Evolutionary conservation across 2,888 invertebrate genomes (phyloP).

Genomic region (Mesochorus sp.): DNA sequence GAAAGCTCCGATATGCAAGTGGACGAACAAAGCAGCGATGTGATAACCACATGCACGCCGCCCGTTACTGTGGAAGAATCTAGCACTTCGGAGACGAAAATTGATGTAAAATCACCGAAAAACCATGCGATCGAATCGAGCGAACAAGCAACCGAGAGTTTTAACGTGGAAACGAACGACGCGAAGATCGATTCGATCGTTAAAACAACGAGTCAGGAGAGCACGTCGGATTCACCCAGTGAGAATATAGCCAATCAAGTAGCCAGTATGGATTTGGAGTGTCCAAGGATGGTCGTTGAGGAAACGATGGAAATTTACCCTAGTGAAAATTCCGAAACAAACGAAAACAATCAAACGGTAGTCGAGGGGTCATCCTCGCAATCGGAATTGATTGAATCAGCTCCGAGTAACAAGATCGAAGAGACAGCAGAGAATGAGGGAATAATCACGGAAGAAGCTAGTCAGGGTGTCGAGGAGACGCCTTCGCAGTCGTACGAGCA

Average conservation of each 20-base stretch:
- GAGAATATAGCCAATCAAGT: conserved; percentile 36
- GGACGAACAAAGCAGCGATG: conserved; percentile 33
- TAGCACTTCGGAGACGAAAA: conserved; percentile 67
- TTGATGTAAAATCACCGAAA: conserved; percentile 63
- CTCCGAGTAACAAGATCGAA: conserved; percentile 63
- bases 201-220: background rate
- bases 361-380: conserved; percentile 71
- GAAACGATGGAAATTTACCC: conserved; percentile 63
- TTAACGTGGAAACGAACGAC: conserved; percentile 52
- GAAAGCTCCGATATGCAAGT: conserved; percentile 61
- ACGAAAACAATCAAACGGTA: conserved; percentile 57
- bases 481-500: conserved; percentile 79
- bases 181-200: background rate
- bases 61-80: conserved; percentile 64
- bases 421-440: conserved; percentile 65
- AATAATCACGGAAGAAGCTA: conserved; percentile 68
- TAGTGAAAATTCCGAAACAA: conserved; percentile 43
- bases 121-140: conserved; percentile 65
- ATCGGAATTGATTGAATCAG: conserved; percentile 59
- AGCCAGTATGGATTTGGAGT: conserved; percentile 48
- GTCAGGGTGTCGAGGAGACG: conserved; percentile 72
- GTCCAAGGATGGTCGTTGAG: conserved; percentile 57
- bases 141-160: conserved; percentile 56
- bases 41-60: background rate
- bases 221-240: conserved; percentile 9